These are phyloP conservation scores for Pectinophora gossypiella DNA, from an alignment of 1,140 invertebrate genomes.

Conservation along the genomic window DNA sequence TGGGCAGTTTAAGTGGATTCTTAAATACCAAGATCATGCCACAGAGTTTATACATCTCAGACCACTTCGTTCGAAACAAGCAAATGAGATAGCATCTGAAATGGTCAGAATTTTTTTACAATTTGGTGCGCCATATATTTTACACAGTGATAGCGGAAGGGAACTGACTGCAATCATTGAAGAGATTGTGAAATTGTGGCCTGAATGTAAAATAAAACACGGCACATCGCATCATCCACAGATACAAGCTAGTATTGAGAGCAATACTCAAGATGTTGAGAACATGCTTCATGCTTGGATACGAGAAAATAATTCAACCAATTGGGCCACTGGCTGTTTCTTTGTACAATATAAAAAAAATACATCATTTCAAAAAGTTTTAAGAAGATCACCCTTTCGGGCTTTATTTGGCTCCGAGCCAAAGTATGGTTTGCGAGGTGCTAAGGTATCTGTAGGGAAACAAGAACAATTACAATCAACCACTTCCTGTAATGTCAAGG, in stretches of 20 bases:
- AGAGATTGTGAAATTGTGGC: conserved; percentile 44
- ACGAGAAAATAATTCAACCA: conserved; percentile 7
- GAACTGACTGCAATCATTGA: conserved; percentile 31
- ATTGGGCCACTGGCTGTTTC: conserved; percentile 4
- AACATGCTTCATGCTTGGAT: conserved; percentile 8
- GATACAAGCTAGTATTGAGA: conserved; percentile 14
- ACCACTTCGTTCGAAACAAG: conserved; percentile 35
- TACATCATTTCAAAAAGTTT: no score
- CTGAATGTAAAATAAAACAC: conserved; percentile 46
- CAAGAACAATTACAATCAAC: no score
- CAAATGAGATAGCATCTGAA: conserved; percentile 26
- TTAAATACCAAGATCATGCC: conserved; percentile 68
- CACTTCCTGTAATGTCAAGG: no score
- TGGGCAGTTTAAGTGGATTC: conserved; percentile 56
- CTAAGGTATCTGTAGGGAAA: no score
- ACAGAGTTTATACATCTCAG: conserved; percentile 55
- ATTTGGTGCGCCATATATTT: conserved; percentile 53
- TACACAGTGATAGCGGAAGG: background rate
- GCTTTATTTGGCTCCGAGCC: no score
- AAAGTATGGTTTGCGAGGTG: no score
- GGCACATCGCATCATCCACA: conserved; percentile 27
- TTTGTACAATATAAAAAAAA: conserved; percentile 12
- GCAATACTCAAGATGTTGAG: conserved; percentile 8
- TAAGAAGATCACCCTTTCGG: no score
- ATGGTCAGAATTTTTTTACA: conserved; percentile 33